Conservation (phyloP, 2,797 vertebrate species). For the Falco columbarius region DNA sequence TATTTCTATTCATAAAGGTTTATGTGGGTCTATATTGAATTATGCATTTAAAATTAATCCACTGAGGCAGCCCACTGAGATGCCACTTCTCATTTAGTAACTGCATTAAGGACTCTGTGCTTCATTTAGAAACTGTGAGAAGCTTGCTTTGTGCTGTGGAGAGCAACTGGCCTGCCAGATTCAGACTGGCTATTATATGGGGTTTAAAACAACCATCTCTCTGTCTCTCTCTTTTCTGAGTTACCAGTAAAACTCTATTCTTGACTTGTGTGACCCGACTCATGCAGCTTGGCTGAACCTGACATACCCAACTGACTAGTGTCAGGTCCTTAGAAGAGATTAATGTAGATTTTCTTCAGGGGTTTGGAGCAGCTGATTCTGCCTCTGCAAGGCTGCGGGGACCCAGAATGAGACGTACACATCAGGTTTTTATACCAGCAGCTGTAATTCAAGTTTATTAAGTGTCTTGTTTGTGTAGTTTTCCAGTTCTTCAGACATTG, state of each 20-base stretch:
- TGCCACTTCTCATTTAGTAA: conserved; percentile 69
- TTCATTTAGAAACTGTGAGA: conserved; percentile 63
- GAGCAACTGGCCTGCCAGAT: conserved; percentile 35
- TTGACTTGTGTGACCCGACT: neutral
- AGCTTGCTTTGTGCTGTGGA: conserved; percentile 42
- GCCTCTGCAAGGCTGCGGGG: neutral
- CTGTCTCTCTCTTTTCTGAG: neutral
- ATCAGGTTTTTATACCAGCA: neutral
- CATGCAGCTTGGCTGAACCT: conserved; percentile 39
- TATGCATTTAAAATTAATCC: conserved; percentile 72
- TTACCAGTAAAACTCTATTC: neutral
- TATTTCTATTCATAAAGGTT: conserved; percentile 67
- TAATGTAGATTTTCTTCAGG: conserved; percentile 10
- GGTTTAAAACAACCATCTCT: conserved; percentile 30
- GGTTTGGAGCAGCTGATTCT: neutral
- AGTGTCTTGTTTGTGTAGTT: neutral
- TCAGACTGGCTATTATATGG: conserved; percentile 18
- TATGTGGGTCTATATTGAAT: conserved; percentile 70
- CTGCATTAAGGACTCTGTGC: conserved; percentile 61
- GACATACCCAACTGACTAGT: neutral
- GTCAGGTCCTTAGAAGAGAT: neutral
- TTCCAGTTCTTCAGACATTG: neutral
- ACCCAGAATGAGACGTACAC: neutral
- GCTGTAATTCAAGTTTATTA: neutral
- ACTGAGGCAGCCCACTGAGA: conserved; percentile 70